phyloP scores from a whole-genome alignment of 2,888 invertebrate genomes.

The Clostera curtula region DNA sequence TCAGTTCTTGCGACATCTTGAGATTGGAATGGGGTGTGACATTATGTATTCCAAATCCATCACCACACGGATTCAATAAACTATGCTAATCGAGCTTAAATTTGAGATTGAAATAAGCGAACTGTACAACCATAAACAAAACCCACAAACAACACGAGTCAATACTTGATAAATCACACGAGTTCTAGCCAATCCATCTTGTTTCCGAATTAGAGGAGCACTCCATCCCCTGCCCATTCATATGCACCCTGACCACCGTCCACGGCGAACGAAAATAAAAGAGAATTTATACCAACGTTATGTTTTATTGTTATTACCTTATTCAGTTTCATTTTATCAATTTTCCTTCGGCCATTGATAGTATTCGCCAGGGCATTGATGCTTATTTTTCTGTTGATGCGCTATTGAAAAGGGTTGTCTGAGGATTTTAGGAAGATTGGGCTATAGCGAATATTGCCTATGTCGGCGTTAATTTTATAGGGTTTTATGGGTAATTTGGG shows the following conservation, averaged over 20 bases:
- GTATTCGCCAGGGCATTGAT: slow-evolving; percentile 17
- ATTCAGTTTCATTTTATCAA: slow-evolving; percentile 50
- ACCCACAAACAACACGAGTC: slow-evolving; percentile 33
- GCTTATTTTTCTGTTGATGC: slow-evolving; percentile 8
- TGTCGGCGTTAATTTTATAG: slow-evolving; percentile 33
- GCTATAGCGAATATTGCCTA: slow-evolving; percentile 5
- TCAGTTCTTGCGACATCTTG: too few relatives aligned
- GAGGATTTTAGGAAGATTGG: slow-evolving; percentile 8
- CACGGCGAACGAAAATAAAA: slow-evolving; percentile 39
- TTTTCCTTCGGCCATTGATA: slow-evolving; percentile 33
- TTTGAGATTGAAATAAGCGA: slow-evolving; percentile 7
- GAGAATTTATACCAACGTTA: slow-evolving; percentile 50
- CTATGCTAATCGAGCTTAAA: too few relatives aligned
- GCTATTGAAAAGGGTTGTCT: slow-evolving; percentile 19
- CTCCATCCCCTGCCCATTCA: slow-evolving; percentile 26
- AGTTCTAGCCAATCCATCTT: slow-evolving; percentile 45
- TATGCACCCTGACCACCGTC: slow-evolving; percentile 46
- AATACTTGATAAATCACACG: slow-evolving; percentile 51
- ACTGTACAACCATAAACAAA: slow-evolving; percentile 31
- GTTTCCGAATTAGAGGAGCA: slow-evolving; percentile 42
- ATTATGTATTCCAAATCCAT: too few relatives aligned
- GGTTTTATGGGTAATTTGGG: slow-evolving; percentile 13
- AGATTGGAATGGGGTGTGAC: too few relatives aligned
- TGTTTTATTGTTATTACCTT: slow-evolving; percentile 63
- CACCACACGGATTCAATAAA: too few relatives aligned